These are phyloP conservation scores for Leucophora obtusa DNA, from an alignment of 2,888 invertebrate genomes.

Conservation along the genomic window DNA sequence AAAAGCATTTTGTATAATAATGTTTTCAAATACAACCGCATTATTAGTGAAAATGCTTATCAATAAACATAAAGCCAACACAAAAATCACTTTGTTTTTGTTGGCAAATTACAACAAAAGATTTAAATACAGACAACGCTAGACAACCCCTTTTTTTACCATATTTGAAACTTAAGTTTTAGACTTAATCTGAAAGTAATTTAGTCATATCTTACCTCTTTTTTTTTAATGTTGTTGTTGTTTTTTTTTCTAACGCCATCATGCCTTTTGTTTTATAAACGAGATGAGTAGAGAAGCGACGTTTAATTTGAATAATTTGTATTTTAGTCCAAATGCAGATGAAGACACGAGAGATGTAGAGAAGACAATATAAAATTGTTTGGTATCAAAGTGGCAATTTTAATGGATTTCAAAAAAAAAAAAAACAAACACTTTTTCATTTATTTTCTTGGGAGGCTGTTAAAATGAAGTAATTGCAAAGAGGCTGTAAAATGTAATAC, in stretches of 20 bases:
- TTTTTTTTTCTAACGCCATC: constrained; percentile 13
- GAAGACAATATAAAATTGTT: constrained; percentile 11
- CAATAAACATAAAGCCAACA: constrained; percentile 47
- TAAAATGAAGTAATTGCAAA: neutral
- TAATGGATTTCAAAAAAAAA: constrained; percentile 34
- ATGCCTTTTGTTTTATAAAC: constrained; percentile 32
- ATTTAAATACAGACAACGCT: constrained; percentile 42
- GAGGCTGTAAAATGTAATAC: neutral
- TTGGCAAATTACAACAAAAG: constrained; percentile 35
- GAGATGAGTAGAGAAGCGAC: neutral
- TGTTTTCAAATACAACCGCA: constrained; percentile 53
- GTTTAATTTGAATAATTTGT: constrained; percentile 57
- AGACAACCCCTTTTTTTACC: constrained; percentile 12
- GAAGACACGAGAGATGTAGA: constrained; percentile 3
- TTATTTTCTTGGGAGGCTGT: neutral
- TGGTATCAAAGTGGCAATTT: constrained; percentile 21
- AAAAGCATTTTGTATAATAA: constrained; percentile 32
- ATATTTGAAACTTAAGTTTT: constrained; percentile 15
- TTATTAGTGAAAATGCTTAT: constrained; percentile 54
- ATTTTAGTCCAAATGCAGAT: constrained; percentile 8
- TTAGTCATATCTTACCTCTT: constrained; percentile 46
- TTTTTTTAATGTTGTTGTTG: constrained; percentile 1
- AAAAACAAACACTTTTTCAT: neutral
- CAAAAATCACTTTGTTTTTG: constrained; percentile 41
- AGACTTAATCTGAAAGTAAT: constrained; percentile 59